These are phyloP conservation scores for Dysmachus trigonus DNA, from an alignment of 2,888 invertebrate species.

Conservation along the genomic window DNA sequence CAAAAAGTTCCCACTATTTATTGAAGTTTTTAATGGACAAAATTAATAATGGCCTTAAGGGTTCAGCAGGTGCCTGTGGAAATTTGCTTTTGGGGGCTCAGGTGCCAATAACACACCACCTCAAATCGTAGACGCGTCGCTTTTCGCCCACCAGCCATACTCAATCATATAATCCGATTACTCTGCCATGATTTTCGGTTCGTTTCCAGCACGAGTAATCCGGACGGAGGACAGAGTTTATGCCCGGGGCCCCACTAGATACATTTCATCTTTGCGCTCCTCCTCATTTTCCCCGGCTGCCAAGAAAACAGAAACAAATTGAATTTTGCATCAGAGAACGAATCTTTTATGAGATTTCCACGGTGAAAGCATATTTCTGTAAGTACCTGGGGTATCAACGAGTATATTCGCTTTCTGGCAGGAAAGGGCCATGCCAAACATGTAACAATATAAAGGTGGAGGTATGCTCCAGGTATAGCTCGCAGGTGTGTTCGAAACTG, in stretches of 20 bases:
- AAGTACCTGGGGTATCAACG: not conserved
- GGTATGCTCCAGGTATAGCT: not conserved
- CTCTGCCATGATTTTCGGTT: slow-evolving; percentile 21
- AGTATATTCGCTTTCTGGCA: not conserved
- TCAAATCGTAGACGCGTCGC: not conserved
- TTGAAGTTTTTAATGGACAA: not conserved
- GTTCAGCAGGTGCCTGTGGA: not conserved
- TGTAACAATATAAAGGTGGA: not conserved
- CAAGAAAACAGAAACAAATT: slow-evolving; percentile 27
- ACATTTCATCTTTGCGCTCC: not conserved
- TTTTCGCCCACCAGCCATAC: not conserved
- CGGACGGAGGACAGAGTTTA: slow-evolving; percentile 11
- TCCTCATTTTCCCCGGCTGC: not conserved
- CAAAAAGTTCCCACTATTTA: not conserved
- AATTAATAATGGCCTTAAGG: not conserved
- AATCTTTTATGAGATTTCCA: slow-evolving; percentile 26
- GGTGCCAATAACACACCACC: not conserved
- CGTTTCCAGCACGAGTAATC: slow-evolving; percentile 26
- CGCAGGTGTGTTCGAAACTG: not conserved
- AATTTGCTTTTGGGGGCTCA: not conserved
- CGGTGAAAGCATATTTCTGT: slow-evolving; percentile 22
- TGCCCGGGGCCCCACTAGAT: not conserved
- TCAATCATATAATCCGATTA: slow-evolving; percentile 36
- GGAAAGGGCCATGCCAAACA: not conserved
- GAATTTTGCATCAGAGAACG: slow-evolving; percentile 11